phyloP scores from a whole-genome alignment of 2,113 vertebrate species.

The Carassius gibelio region DNA sequence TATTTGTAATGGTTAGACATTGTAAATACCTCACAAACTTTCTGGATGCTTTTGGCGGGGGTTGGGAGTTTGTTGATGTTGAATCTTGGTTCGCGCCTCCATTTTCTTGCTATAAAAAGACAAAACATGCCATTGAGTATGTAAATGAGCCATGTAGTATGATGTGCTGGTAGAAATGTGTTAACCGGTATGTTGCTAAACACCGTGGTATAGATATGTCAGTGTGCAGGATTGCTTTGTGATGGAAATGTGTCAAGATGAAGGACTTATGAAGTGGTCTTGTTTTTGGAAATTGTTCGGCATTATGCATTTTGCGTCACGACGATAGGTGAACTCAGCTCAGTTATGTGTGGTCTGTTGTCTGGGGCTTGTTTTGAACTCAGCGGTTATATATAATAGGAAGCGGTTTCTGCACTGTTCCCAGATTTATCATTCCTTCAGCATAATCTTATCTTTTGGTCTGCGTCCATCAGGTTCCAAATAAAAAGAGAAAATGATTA shows the following conservation, averaged over 20 bases:
- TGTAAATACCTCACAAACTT: conserved; percentile 75
- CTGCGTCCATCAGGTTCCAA: not conserved
- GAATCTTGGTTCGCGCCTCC: conserved; percentile 48
- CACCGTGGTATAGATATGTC: not conserved
- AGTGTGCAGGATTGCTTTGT: not conserved
- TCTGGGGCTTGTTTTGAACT: not conserved
- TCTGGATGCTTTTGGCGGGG: conserved; percentile 42
- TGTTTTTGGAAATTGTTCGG: not conserved
- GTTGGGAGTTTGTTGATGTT: conserved; percentile 14
- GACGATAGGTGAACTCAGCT: not conserved
- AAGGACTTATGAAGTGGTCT: not conserved
- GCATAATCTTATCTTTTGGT: not conserved
- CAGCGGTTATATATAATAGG: not conserved
- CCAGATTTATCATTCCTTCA: not conserved
- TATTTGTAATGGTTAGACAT: not conserved
- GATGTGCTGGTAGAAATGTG: not conserved
- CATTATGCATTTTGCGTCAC: not conserved
- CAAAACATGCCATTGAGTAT: conserved; percentile 11
- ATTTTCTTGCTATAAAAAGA: conserved; percentile 62
- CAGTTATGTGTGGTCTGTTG: not conserved
- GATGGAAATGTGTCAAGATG: not conserved
- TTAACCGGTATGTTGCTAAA: not conserved
- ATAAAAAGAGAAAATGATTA: not conserved
- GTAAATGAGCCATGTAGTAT: not conserved
- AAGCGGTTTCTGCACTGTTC: not conserved